Conservation (phyloP, 2,888 invertebrate species). For the Caenorhabditis doughertyi region DNA sequence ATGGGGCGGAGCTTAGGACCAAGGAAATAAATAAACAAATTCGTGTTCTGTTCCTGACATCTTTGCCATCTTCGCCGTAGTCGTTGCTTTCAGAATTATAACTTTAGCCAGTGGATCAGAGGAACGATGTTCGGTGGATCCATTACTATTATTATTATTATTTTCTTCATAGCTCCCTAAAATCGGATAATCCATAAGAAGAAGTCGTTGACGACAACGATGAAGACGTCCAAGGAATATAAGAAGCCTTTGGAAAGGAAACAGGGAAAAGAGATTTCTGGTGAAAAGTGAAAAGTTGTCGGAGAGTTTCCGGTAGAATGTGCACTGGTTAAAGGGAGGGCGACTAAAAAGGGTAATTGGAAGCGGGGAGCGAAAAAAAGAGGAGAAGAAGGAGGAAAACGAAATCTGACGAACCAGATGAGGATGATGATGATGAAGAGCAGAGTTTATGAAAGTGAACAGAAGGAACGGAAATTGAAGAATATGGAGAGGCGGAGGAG, state of each 20-base stretch:
- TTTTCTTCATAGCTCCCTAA: not conserved
- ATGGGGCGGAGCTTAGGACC: slow-evolving; percentile 23
- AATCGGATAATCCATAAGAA: slow-evolving; percentile 14
- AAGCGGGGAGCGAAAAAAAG: slow-evolving; percentile 26
- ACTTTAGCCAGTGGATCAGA: not conserved
- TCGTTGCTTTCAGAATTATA: not conserved
- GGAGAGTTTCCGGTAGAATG: slow-evolving; percentile 55
- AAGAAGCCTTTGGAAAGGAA: not conserved
- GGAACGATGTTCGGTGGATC: not conserved
- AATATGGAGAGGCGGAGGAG: not conserved
- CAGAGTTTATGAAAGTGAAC: slow-evolving; percentile 27
- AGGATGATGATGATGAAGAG: slow-evolving; percentile 22
- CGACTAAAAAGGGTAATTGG: slow-evolving; percentile 60
- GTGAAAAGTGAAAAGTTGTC: slow-evolving; percentile 49
- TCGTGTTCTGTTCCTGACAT: slow-evolving; percentile 53
- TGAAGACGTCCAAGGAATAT: not conserved
- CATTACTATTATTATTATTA: slow-evolving; percentile 10
- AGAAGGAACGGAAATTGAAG: slow-evolving; percentile 39
- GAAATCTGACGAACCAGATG: slow-evolving; percentile 26
- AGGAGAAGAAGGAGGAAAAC: slow-evolving; percentile 19
- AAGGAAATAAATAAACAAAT: slow-evolving; percentile 57
- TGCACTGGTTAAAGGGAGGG: slow-evolving; percentile 8
- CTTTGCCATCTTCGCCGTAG: not conserved
- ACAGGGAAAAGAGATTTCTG: slow-evolving; percentile 25
- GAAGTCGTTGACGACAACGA: slow-evolving; percentile 23